Base-by-base conservation (phyloP, 2,113 vertebrate genomes). In the Psammodynastes pulverulentus region DNA sequence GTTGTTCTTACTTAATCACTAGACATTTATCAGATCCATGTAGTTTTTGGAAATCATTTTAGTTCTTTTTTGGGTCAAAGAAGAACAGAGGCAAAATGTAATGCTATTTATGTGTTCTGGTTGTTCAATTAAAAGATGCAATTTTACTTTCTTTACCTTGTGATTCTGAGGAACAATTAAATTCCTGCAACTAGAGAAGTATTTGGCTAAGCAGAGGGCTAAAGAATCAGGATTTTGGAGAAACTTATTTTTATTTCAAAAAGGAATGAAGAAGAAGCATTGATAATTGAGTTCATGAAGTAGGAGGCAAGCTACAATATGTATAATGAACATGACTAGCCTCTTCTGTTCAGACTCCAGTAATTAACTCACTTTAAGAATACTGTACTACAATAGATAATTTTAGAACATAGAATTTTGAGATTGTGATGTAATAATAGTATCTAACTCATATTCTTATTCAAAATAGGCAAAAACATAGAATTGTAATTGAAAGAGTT, bases 151-250 rank as follows among this genome's bases (percentile, higher is more conserved):
- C 51, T 92, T 92, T 92, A 89, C 91, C 45, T 43, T 85, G 58
- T 92, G 72, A 92, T 72, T 89, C 85, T 89, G 91, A 92, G 52
- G 85, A 92, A 79, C 72, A 89, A 92, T 92, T 92, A 92, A 89
- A 89, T 89, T 92, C 72, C 89, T 49, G 29, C 53, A 29, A 79
- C 87, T 51, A 89, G 91, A 89, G 29, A 85, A 79, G 87, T 89
- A 51, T 89, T 89, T 92, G 45, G 87, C 89, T 92, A 89, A 92
- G 89, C 91, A 92, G 46, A 72, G 89, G 84, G 91, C 49, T 85
- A 85, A 92, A 89, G 88, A 92, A 89, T 58, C 39, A 56, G 9
- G 53, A 62, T 88, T 92, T 89, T 15, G 53, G 91, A 79, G 72
- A 58, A 9, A 58, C 29, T 39, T 89, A 29, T 89, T 92, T 58